Base-by-base conservation (phyloP, 2,113 vertebrate genomes). In the Lampris megalopsis region DNA sequence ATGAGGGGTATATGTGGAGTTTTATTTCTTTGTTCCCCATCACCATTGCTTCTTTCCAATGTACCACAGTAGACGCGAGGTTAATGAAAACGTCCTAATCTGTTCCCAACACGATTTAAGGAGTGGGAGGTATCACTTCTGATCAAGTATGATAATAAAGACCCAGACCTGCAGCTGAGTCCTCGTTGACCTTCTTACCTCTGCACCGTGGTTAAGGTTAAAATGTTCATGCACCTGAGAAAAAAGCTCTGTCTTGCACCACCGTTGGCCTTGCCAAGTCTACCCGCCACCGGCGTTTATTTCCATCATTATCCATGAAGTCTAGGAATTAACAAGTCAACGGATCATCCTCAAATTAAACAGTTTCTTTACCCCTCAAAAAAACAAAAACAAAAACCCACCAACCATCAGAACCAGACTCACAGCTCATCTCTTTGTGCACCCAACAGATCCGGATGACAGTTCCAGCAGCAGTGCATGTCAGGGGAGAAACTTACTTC, bases 71-170 rank as follows among this genome's bases (percentile, higher is more conserved):
- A 83, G 75, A 80, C 75, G 37, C 77, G 58, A 80, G 71, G 71
- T 86, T 90, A 86, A 88, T 88, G 78, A 75, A 78, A 85, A 78
- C 75, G 38, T 82, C 67, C 67, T 83, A 73, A 88, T 86, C 75
- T 68, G 52, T 66, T 71, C 48, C 73, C 36, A 60, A 8, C 77
- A 63, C 79, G 84, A 90, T 77, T 87, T 73, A 80, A 84, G 71
- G 75, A 76, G 67, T n/a, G 5, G 76, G 82, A 88, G 78, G 86
- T 88, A 88, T 87, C 79, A 82, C 68, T 82, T 87, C 54, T 73
- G 82, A 79, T 83, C 76, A 80, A 85, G 64, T 77, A 65, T 70
- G 80, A 81, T 85, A 80, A 85, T 71, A 38, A 47, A 74, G 76
- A 73, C 54, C 60, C 35, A 13, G 79, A 73, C 85, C 73, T 48